These are phyloP conservation scores for Argyresthia albistria DNA, from an alignment of 2,888 invertebrate species.

Conservation along the genomic window DNA sequence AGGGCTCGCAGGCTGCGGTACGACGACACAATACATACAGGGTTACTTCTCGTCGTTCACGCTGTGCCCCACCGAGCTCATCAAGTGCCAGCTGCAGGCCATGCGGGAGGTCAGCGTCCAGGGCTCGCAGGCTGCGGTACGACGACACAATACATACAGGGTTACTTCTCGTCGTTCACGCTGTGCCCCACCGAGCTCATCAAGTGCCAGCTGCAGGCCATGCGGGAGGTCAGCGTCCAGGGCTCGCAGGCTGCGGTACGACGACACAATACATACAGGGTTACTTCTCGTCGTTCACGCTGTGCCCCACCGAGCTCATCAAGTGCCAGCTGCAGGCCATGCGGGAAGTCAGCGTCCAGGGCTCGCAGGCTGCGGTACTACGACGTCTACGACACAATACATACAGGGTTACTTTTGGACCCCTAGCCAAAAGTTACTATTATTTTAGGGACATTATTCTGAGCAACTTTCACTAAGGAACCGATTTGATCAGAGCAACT, in stretches of 20 bases:
- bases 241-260: constrained; percentile 58
- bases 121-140: constrained; percentile 56
- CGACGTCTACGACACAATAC: no score
- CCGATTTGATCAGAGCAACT: no score
- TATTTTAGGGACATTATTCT: no score
- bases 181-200: constrained; percentile 98
- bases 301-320: constrained; percentile 97
- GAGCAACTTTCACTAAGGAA: no score
- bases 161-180: constrained; percentile 98
- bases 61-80: constrained; percentile 96
- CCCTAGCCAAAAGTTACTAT: no score
- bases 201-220: constrained; percentile 96
- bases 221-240: constrained; percentile 80
- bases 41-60: constrained; percentile 99
- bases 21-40: no score
- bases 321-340: constrained; percentile 98
- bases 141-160: no score
- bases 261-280: no score
- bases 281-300: constrained; percentile 92
- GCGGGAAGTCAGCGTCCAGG: constrained; percentile 77
- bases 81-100: constrained; percentile 97
- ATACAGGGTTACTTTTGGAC: no score
- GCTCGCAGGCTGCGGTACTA: constrained; percentile 58
- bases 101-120: constrained; percentile 81
- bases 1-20: constrained; percentile 57